phyloP scores from a whole-genome alignment of 1,140 invertebrate species.

The Drosophila gunungcola region DNA sequence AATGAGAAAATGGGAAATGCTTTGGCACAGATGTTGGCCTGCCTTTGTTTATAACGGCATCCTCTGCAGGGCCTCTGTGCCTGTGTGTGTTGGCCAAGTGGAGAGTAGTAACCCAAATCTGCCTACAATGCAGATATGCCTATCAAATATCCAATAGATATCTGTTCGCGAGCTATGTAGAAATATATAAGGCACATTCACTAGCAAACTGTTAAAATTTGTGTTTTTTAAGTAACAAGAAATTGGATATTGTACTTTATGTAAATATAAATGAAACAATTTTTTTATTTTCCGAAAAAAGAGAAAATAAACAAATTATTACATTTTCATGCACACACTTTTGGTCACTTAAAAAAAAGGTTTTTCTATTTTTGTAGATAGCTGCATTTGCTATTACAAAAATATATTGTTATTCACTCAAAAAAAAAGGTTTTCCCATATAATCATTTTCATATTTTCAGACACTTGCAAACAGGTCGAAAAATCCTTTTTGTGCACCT shows the following conservation, averaged over 20 bases:
- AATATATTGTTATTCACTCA: no score
- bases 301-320: no score
- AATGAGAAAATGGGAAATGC: constrained; percentile 18
- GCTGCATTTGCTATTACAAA: no score
- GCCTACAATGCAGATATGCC: constrained; percentile 27
- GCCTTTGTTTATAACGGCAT: constrained; percentile 37
- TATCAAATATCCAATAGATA: constrained; percentile 21
- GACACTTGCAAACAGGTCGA: no score
- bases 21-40: constrained; percentile 42
- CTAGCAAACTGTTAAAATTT: background rate
- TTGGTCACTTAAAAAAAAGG: no score
- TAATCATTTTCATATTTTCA: no score
- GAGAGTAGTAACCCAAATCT: constrained; percentile 25
- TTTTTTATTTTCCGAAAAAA: background rate
- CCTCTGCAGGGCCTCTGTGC: constrained; percentile 5
- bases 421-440: no score
- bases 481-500: no score
- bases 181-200: background rate
- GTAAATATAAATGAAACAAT: background rate
- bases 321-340: no score
- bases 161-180: background rate
- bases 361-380: no score
- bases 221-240: background rate
- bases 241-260: background rate
- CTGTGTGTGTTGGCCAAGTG: constrained; percentile 6